Evolutionary conservation across 2,113 vertebrate genomes (phyloP), one percentile per base, ranked within the genome.

Genomic region (Caretta caretta): DNA sequence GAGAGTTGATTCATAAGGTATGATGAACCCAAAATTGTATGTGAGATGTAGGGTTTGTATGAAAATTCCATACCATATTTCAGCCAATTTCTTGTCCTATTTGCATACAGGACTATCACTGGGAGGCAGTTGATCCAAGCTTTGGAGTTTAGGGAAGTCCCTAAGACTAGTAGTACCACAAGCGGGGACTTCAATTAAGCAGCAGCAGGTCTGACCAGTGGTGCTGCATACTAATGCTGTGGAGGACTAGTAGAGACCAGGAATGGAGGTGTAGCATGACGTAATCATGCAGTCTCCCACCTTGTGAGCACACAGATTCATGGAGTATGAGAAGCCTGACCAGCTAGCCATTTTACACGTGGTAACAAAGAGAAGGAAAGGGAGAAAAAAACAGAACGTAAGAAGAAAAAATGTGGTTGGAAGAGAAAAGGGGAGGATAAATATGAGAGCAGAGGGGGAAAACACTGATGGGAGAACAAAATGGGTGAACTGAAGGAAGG

Each of bases 401-500:
- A 13, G 5, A 22, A 90, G 9, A 8, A 91, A 80, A 50, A 1
- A 1, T 42, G 38, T 42, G 62, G 31, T 35, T 65, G 31, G 31
- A 48, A 87, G 22, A 49, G 85, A 79, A 92, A 94, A 12, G 16
- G 90, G 8, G 19, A 82, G 48, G 54, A 89, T 65, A 75, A 17
- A 42, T 83, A 29, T 46, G 14, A 53, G 53, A 27, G 13, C n/a
- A 46, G 5, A 25, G 14, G 6, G 6, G 22, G 54, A 81, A n/a
- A n/a, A 69, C 65, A 35, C 3, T 62, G 82, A n/a, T 31, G 6
- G 86, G 50, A 57, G n/a, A 84, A 83, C 11, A 54, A 57, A 19
- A 31, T 2, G 1, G 10, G 54, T 90, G 90, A 69, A 69, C 19
- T 65, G 31, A 65, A 65, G 31, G 13, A 2, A 5, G 59, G 5